Evolutionary conservation across 2,113 vertebrate species (phyloP), one percentile per base, ranked within the genome.

Genomic region (Aegotheles bennettii): DNA sequence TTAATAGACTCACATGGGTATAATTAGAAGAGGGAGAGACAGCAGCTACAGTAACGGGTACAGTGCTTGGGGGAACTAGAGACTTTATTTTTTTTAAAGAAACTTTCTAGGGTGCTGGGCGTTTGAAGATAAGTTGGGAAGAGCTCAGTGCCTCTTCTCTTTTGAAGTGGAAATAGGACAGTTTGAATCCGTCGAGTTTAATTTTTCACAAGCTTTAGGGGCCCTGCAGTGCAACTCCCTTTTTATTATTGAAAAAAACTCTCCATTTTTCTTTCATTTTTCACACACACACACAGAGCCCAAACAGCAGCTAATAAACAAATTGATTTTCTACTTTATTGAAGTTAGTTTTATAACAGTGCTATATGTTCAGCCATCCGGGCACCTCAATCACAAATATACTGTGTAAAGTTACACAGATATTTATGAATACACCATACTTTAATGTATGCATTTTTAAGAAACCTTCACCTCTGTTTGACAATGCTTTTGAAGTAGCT

Each of bases 131-230:
- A 98, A 98, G 98, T 99, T 99, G 98, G 98, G 99, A 99, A 99
- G 99, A 99, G 98, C 98, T 98, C 97, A 97, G 98, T 97, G 99
- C 98, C 98, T 97, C 98, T 98, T 98, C 98, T 97, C 99, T 98
- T 99, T 99, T 99, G 99, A 99, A 99, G 99, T 99, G 99, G 99
- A 99, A 99, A 99, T 99, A 99, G 99, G 99, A 99, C 99, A 99
- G 99, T 99, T 99, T 99, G 99, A 99, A 99, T 99, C 99, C 98
- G 98, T 99, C 99, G 98, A 99, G 98, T 99, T 99, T 99, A 99
- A 99, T 99, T 99, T 99, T 99, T 99, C 99, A 99, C 99, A 98
- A 99, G 98, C 98, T 99, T 98, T 98, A 98, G 98, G 97, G 97
- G 98, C 98, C 99, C 98, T 96, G 98, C 97, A 98, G 99, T 98